These are phyloP conservation scores for Enteromius treurensis DNA, from an alignment of 2,797 vertebrate species.

Conservation along the genomic window DNA sequence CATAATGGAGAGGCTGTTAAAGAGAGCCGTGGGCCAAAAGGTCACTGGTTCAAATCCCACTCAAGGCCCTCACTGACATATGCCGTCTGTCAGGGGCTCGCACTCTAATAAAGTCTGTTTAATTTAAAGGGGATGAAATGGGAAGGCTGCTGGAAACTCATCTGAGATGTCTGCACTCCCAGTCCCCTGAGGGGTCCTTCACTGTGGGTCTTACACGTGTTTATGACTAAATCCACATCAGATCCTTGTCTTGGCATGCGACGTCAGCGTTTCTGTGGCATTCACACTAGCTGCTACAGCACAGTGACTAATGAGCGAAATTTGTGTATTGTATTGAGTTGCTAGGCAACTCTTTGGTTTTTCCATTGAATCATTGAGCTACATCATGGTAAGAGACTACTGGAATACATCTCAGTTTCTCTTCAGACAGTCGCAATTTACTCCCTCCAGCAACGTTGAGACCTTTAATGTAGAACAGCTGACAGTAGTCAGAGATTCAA, in stretches of 20 bases:
- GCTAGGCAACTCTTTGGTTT: slow-evolving; percentile 47
- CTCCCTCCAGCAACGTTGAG: slow-evolving; percentile 21
- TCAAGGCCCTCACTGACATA: slow-evolving; percentile 72
- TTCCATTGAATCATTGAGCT: slow-evolving; percentile 53
- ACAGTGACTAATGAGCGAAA: slow-evolving; percentile 44
- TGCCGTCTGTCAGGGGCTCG: slow-evolving; percentile 72
- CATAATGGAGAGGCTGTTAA: slow-evolving; percentile 66
- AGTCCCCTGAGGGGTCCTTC: slow-evolving; percentile 48
- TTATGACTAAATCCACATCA: slow-evolving; percentile 42
- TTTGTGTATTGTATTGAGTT: slow-evolving; percentile 52
- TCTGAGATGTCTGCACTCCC: slow-evolving; percentile 63
- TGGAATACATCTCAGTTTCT: slow-evolving; percentile 53
- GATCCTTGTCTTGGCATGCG: slow-evolving; percentile 18
- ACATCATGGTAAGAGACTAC: slow-evolving; percentile 46
- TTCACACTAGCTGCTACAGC: slow-evolving; percentile 2
- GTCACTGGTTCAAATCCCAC: slow-evolving; percentile 73
- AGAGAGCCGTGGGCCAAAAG: slow-evolving; percentile 65
- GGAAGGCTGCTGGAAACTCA: slow-evolving; percentile 66
- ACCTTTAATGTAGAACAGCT: slow-evolving; percentile 54
- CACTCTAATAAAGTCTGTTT: slow-evolving; percentile 71
- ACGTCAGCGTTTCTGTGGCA: slow-evolving; percentile 35
- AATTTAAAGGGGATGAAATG: slow-evolving; percentile 78
- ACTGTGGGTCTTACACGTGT: slow-evolving; percentile 37
- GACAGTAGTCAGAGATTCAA: slow-evolving; percentile 53
- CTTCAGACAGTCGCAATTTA: slow-evolving; percentile 42